Evolutionary conservation across 2,113 vertebrate species (phyloP), one percentile per base, ranked within the genome.

Genomic region (Tychaedon coryphoeus): DNA sequence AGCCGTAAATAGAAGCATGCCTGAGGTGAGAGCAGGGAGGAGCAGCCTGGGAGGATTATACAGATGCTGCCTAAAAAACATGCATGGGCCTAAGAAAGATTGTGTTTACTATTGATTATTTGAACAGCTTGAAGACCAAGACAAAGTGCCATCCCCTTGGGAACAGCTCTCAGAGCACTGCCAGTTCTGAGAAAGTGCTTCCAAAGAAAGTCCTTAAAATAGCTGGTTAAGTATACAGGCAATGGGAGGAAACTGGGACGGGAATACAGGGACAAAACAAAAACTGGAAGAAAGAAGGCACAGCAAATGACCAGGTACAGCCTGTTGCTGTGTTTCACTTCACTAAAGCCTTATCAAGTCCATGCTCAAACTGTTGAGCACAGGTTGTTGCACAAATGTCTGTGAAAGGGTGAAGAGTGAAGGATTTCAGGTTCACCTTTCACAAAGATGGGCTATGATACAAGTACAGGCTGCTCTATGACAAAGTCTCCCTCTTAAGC

Each of bases 351-450:
- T 61, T 65, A 36, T 5, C 10, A 51, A 70, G n/a, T 51, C 40
- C 11, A 1, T 47, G 45, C 12, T 60, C 20, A 70, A 64, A 56
- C 15, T 6, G 4, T 3, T 3, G 4, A 74, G 24, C 1, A 3
- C 22, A 48, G 17, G 20, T 14, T 77, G 29, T 17, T 72, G 16
- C 54, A 70, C 29, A 51, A n/a, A 15, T 8, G 13, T 33, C 53
- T 58, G 43, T 47, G 45, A 36, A 66, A 58, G 22, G 19, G 8
- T 56, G 24, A 81, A 31, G 31, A 91, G 45, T 51, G 71, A 60
- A 65, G 60, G 31, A 50, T 80, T 83, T 86, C 40, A 51, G 60
- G 13, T 40, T 65, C 19, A 19, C 14, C 10, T 36, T 83, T 80
- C 50, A 64, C 14, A 48, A 19, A 65, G 25, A 20, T 17, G 36